Evolutionary conservation across 2,888 invertebrate species (phyloP).

Genomic region (Pterobdella sp.): DNA sequence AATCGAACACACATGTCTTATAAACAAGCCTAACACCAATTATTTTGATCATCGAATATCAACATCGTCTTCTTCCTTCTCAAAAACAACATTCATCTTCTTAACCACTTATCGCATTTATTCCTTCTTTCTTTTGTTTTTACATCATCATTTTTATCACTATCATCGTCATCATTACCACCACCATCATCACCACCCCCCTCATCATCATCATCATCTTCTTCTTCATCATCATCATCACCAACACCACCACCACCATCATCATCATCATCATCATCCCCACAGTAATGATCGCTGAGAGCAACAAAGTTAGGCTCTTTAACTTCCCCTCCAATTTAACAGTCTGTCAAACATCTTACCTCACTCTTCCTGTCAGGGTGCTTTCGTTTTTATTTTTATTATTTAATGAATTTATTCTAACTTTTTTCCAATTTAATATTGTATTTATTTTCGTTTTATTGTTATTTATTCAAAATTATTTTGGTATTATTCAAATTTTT

Average conservation of each 20-base stretch:
- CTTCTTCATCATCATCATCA: constrained; percentile 19
- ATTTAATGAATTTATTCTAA: background rate
- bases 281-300: background rate
- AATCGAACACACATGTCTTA: too few relatives aligned
- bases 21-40: too few relatives aligned
- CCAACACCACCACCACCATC: constrained; percentile 23
- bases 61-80: background rate
- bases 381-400: background rate
- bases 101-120: too few relatives aligned
- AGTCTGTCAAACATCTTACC: background rate
- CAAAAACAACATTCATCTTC: too few relatives aligned
- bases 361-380: constrained; percentile 5
- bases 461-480: too few relatives aligned
- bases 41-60: too few relatives aligned
- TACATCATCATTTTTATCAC: constrained; percentile 20
- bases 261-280: constrained; percentile 21
- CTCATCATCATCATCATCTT: constrained; percentile 25
- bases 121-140: too few relatives aligned
- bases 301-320: background rate
- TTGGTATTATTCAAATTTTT: too few relatives aligned
- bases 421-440: background rate
- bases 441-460: too few relatives aligned
- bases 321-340: background rate
- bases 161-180: constrained; percentile 27
- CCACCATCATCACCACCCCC: constrained; percentile 27